Evolutionary conservation across 37 sponge, comb jelly and placozoan genomes (phyloP), one percentile per base, ranked within the genome.

Genomic region (Lycopodina hypogea): DNA sequence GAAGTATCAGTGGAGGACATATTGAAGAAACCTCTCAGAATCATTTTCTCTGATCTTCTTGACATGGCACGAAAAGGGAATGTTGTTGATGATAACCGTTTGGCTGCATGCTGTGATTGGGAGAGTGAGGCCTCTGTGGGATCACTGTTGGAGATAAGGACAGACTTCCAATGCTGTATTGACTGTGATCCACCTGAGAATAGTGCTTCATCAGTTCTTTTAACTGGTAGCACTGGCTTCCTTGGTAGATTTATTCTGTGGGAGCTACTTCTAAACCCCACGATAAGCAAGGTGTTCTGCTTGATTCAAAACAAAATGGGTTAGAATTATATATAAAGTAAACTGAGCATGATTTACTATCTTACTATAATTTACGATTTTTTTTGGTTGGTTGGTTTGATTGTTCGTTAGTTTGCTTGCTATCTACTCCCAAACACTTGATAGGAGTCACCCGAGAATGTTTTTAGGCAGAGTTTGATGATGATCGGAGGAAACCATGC

Each of bases 151-250:
- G 26, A 45, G 48, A 45, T 45, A 45, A 45, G 6, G 59, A 14
- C 6, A 26, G 21, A 58, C 59, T 14, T 4, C 9, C 23, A 58
- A 19, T 58, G 59, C 48, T 45, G 8, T 45, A 4, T 45, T 1
- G 36, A 36, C 30, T 40, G 38, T 41, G 29, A 52, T 21, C 35
- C 28, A 29, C 42, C 74, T 30, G 11, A 45, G 4, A 19, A 7
- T 6, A 28, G 50, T 29, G 32, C 34, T 23, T 42, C 26, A 18
- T 51, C 56, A 8, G 57, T 86, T 14, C 39, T 86, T 1, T 38
- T 86, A 34, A 86, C 86, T 6, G 86, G 86, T 28, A 26, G 56
- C 26, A 74, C 75, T 72, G 86, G 86, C 0, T 86, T 86, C 45
- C 80, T 86, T 2, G 86, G 86, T 1, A 45, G 69, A 39, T 78